Conservation (phyloP, 2,113 vertebrate species). For the Merops nubicus region DNA sequence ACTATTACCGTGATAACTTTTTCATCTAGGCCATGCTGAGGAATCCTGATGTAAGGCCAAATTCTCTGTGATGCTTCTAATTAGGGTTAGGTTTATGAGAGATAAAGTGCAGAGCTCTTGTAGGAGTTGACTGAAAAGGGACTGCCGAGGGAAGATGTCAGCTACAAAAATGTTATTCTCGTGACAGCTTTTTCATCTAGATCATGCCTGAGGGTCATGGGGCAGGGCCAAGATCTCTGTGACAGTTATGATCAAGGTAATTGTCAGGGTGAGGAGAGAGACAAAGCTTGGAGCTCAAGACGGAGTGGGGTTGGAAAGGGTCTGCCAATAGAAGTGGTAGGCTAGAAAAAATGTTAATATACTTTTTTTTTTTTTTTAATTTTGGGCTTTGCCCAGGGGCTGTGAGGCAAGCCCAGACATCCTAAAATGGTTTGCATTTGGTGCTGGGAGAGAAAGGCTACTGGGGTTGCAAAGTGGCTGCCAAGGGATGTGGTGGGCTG, state of each 20-base stretch:
- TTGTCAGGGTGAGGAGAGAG: not conserved
- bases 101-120: not conserved
- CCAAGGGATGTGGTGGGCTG: not conserved
- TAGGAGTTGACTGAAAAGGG: not conserved
- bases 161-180: not conserved
- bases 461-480: not conserved
- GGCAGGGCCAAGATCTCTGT: not conserved
- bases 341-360: not conserved
- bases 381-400: not conserved
- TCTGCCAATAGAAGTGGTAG: not conserved
- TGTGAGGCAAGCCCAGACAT: not conserved
- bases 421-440: not conserved
- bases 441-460: not conserved
- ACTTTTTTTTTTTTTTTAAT: not conserved
- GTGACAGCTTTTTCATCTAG: not conserved
- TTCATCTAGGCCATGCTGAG: not conserved
- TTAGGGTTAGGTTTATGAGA: not conserved
- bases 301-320: not conserved
- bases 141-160: not conserved
- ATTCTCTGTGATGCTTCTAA: not conserved
- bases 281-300: not conserved
- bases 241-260: not conserved
- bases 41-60: not conserved
- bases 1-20: not conserved
- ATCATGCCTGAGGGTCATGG: not conserved